phyloP scores from a whole-genome alignment of 2,888 invertebrate species.

The Diaphora mendica region DNA sequence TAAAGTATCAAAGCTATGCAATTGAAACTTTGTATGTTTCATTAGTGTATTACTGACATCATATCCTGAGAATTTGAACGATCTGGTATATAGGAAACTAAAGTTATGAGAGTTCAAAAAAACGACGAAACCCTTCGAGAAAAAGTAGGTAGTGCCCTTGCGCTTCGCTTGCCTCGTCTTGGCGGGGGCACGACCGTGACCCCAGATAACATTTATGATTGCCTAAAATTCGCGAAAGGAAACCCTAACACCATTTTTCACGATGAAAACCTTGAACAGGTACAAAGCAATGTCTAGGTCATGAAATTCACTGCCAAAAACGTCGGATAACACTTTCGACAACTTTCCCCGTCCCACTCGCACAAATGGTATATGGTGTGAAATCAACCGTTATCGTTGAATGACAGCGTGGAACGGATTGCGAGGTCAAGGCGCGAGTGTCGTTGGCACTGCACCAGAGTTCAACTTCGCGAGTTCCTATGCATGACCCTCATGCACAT shows the following conservation, averaged over 20 bases:
- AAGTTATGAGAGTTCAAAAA: too few species aligned
- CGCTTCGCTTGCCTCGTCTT: too few species aligned
- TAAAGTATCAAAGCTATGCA: too few species aligned
- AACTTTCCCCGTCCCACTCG: conserved; percentile 45
- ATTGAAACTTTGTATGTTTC: too few species aligned
- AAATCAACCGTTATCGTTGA: conserved; percentile 59
- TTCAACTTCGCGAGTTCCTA: conserved; percentile 52
- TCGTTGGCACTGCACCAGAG: conserved; percentile 80
- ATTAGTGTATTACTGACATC: too few species aligned
- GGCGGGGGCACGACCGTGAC: too few species aligned
- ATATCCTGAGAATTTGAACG: too few species aligned
- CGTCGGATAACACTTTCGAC: conserved; percentile 47
- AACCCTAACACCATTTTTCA: background rate
- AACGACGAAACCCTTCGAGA: too few species aligned
- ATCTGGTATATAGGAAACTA: too few species aligned
- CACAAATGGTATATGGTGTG: conserved; percentile 41
- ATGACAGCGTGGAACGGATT: conserved; percentile 57
- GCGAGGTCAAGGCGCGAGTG: conserved; percentile 79
- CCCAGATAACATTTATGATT: background rate
- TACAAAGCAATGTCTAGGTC: conserved; percentile 41
- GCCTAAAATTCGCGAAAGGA: background rate
- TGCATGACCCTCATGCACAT: conserved; percentile 43
- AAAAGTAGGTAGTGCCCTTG: too few species aligned
- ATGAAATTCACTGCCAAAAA: conserved; percentile 34
- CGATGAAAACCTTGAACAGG: conserved; percentile 8